Base-by-base conservation (phyloP, 2,888 invertebrate species). In the Melikaiella ostensackeni region DNA sequence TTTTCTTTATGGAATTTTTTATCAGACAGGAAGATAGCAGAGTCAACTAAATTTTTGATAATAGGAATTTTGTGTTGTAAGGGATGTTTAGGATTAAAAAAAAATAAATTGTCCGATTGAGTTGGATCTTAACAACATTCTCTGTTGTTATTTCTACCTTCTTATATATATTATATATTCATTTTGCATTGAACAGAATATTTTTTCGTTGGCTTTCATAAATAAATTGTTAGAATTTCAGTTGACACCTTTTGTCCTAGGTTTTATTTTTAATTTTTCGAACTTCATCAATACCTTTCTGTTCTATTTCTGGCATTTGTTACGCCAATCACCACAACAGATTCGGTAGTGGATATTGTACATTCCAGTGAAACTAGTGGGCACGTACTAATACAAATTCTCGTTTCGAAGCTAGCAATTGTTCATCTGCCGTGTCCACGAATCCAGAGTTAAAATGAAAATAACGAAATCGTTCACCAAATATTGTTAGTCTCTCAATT, bases 351-450 rank as follows among this genome's bases (percentile, higher is more conserved):
- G 66, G 66, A 66, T 64, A 66, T 38, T 27, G 64, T 64, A 64
- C 42, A 64, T 64, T 64, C 16, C 19, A 46, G 16, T 66, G 42
- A 46, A 46, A 66, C 66, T 0, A 46, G 46, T 24, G 42, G 7
- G 24, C 42, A 66, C 46, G 66, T 46, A 27, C 27, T 42, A 66
- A 66, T 66, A 46, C 64, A 27, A 66, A 66, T 66, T 46, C 46
- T 46, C 27, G 19, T 66, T 66, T 66, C 7, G 46, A 66, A 66
- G 19, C 66, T 66, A 27, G 66, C 66, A 46, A 66, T 66, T 66
- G 46, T 66, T 66, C 66, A 66, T 66, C 66, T 46, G 46, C 66
- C 27, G 5, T 66, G 19, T 46, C 24, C 42, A 19, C 27, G 46
- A 42, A 64, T 24, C 64, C 24, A 66, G 42, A 66, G 8, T 66